Evolutionary conservation across 2,888 invertebrate species (phyloP).

Genomic region (Megalurothrips usitatus): DNA sequence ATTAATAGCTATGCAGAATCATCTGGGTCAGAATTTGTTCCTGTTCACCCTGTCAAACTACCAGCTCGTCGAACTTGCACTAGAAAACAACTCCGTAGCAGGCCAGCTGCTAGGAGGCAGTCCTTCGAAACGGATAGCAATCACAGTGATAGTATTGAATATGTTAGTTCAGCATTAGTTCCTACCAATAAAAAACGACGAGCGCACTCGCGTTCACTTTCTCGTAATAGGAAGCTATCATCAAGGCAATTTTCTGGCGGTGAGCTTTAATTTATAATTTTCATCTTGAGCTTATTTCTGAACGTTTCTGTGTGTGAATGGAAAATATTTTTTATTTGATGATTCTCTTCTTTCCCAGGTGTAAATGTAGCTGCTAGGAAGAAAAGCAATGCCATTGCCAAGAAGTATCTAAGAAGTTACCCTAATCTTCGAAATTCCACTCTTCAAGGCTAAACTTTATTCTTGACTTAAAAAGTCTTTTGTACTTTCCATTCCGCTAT

Average conservation of each 20-base stretch:
- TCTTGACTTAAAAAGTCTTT: not conserved
- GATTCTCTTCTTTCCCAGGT: not conserved
- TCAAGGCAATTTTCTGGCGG: not conserved
- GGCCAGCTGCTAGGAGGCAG: not conserved
- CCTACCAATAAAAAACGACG: not conserved
- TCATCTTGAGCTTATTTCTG: not conserved
- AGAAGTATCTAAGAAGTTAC: not conserved
- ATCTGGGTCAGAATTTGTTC: not conserved
- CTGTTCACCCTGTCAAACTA: not conserved
- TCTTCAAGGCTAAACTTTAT: not conserved
- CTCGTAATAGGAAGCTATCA: not conserved
- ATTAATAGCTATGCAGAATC: not conserved
- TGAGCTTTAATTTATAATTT: not conserved
- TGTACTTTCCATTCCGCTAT: not conserved
- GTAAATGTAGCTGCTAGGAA: not conserved
- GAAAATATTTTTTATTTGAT: not conserved
- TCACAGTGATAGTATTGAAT: slow-evolving; percentile 11
- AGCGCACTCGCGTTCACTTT: not conserved
- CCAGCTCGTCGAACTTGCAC: not conserved
- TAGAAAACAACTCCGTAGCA: not conserved
- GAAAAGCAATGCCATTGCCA: not conserved
- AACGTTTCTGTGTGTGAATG: not conserved
- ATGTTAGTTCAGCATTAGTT: not conserved
- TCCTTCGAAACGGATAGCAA: not conserved
- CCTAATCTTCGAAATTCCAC: not conserved